Evolutionary conservation across 2,888 invertebrate species (phyloP).

Genomic region (Hetaerina titia): DNA sequence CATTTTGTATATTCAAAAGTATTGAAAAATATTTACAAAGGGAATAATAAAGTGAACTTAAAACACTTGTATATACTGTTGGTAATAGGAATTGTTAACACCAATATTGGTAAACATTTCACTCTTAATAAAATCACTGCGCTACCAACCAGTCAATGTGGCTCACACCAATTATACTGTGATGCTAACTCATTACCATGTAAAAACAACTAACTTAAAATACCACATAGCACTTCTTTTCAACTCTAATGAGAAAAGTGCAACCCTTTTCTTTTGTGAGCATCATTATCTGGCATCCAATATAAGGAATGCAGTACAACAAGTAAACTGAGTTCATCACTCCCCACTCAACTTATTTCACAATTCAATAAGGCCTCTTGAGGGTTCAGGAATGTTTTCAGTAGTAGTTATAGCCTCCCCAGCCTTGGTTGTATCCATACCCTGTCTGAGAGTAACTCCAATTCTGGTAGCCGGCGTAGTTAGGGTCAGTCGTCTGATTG

Average conservation of each 20-base stretch:
- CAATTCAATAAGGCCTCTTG: constrained; percentile 19
- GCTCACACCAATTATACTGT: constrained; percentile 1
- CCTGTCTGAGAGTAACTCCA: constrained; percentile 81
- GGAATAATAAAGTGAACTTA: background rate
- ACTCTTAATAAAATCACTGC: constrained; percentile 6
- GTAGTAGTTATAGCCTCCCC: constrained; percentile 80
- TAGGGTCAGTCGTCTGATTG: constrained; percentile 80
- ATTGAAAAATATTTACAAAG: constrained; percentile 3
- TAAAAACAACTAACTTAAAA: constrained; percentile 52
- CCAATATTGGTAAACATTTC: background rate
- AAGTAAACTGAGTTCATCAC: constrained; percentile 40
- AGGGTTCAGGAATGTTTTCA: constrained; percentile 69
- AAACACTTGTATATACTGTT: background rate
- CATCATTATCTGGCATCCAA: constrained; percentile 67
- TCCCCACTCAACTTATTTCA: constrained; percentile 30
- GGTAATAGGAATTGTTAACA: background rate
- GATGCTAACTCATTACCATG: constrained; percentile 11
- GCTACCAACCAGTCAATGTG: constrained; percentile 20
- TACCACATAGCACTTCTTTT: constrained; percentile 44
- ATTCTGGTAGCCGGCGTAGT: constrained; percentile 81
- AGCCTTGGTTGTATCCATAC: constrained; percentile 80
- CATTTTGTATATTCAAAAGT: background rate
- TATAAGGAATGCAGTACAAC: constrained; percentile 66
- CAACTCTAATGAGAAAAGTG: constrained; percentile 42
- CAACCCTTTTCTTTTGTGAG: background rate